Base-by-base conservation (phyloP, 2,113 vertebrate species). In the Agelaius phoeniceus region DNA sequence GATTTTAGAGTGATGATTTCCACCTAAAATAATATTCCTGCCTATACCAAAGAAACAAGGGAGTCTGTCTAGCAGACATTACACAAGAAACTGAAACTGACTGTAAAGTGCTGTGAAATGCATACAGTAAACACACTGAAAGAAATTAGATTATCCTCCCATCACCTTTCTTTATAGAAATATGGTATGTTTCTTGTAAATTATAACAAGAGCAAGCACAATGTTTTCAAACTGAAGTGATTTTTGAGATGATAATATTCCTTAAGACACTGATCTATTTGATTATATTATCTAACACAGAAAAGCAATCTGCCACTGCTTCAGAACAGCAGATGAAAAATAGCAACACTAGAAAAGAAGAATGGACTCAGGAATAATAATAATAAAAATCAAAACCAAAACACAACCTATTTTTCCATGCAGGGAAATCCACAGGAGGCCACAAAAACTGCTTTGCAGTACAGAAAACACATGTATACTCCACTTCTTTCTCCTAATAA, bases 301-400 rank as follows among this genome's bases (percentile, higher is more conserved):
- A 67, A 89, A 90, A 95, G 10, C 31, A 90, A 85, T 81, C 51
- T 93, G 20, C 58, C 69, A 79, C 48, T 90, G 51, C 28, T 91
- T 94, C 75, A 89, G 68, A 94, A 88, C 39, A 82, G 63, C 44
- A 84, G 46, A 91, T 85, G 68, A 96, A 90, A 84, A 86, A 89
- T 77, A 93, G 8, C 22, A 84, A 71, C 31, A 52, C 21, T 89
- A 72, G 65, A 83, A 92, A 94, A 90, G 85, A 87, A 67, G 15
- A 84, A 78, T 49, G 63, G 73, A 80, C 41, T 83, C 22, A 72
- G 27, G 8, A 83, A 92, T 74, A 89, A 72, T 80, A 95, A 80
- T 48, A 85, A 78, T 44, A 72, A 76, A 6, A 91, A 41, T 67
- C 24, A 80, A 75, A 89, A 31, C 15, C 22, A 54, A 65, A 80